Conservation (phyloP, 2,797 vertebrate genomes). For the Diceros bicornis region DNA sequence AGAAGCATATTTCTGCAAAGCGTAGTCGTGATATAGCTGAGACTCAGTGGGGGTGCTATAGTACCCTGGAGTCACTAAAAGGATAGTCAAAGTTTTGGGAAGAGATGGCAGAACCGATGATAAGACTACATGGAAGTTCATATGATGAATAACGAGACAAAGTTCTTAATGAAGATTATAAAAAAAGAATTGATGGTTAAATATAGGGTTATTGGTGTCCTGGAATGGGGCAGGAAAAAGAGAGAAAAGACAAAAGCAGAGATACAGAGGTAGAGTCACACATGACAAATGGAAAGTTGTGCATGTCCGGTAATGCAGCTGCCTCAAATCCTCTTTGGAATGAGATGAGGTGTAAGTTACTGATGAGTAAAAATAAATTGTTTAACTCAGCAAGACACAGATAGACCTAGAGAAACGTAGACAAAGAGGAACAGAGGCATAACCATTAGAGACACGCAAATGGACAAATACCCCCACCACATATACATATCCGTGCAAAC, state of each 20-base stretch:
- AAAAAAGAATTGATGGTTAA: background rate
- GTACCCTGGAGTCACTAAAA: constrained; percentile 17
- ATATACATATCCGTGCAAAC: background rate
- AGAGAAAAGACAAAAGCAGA: background rate
- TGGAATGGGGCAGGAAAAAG: background rate
- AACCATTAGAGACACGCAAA: background rate
- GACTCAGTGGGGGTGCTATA: background rate
- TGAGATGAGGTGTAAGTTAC: background rate
- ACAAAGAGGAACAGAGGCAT: background rate
- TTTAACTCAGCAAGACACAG: background rate
- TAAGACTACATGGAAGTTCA: background rate
- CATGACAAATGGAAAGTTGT: background rate
- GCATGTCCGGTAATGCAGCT: background rate
- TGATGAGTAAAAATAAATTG: background rate
- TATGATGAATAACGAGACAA: constrained; percentile 51
- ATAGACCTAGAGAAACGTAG: background rate
- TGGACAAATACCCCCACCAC: background rate
- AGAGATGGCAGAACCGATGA: constrained; percentile 41
- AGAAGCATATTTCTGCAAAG: constrained; percentile 15
- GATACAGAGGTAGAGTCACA: background rate
- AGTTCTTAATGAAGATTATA: constrained; percentile 20
- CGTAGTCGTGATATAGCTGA: constrained; percentile 31
- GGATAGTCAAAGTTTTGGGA: constrained; percentile 34
- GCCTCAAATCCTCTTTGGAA: background rate
- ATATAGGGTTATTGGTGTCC: background rate